phyloP scores from a whole-genome alignment of 2,113 vertebrate species.

The Eulemur rufifrons region DNA sequence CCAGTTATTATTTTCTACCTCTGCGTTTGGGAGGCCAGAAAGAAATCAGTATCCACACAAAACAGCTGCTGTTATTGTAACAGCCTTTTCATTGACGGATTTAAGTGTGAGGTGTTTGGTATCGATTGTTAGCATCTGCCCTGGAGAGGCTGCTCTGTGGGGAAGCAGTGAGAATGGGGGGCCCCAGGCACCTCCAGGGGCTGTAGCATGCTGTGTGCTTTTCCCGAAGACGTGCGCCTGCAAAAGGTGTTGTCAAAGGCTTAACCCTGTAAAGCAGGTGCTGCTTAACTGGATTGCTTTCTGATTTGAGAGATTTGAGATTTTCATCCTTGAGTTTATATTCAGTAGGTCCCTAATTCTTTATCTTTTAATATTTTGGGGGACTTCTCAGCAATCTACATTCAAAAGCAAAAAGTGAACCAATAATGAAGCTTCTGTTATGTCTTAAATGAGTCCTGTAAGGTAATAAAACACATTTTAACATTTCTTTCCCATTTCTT shows the following conservation, averaged over 20 bases:
- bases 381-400: background rate
- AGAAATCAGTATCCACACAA: constrained; percentile 66
- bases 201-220: background rate
- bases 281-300: background rate
- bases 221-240: background rate
- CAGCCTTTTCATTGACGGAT: constrained; percentile 68
- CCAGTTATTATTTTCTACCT: constrained; percentile 64
- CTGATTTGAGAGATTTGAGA: background rate
- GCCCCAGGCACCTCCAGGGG: background rate
- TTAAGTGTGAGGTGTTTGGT: constrained; percentile 49
- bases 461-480: background rate
- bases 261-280: background rate
- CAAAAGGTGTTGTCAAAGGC: background rate
- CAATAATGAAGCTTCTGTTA: background rate
- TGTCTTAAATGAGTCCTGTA: background rate
- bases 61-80: constrained; percentile 67
- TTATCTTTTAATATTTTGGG: background rate
- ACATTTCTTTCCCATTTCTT: background rate
- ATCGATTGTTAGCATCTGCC: constrained; percentile 35
- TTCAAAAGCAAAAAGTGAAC: background rate
- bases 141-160: background rate
- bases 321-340: background rate
- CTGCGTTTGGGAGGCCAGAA: constrained; percentile 49
- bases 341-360: background rate
- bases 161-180: background rate